A percentile compares a stretch with the other conserved stretches of the same genome.
phyloP scores from a whole-genome alignment of 2,113 vertebrate genomes.

The Felis catus region F.catus_Fca126_mat1.0 CM031423.1:49020501-49021000 shows the following conservation, averaged over 20 bases:
- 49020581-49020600: constrained; percentile 17
- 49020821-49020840: background rate
- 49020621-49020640: background rate
- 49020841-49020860: accelerated
- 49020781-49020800: background rate
- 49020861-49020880: accelerated
- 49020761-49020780: background rate
- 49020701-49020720: background rate
- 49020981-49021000: background rate
- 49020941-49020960: background rate
- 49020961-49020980: background rate
- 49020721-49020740: too few relatives aligned
- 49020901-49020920: background rate
- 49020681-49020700: background rate
- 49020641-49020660: background rate
- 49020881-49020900: background rate
- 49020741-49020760: background rate
- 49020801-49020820: background rate
- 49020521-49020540: too few relatives aligned
- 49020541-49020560: background rate
- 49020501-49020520: too few relatives aligned
- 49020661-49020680: background rate
- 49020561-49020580: background rate
- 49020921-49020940: background rate
- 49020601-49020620: background rate